Conservation (phyloP, 2,113 vertebrate species). For the Chionomys nivalis region DNA sequence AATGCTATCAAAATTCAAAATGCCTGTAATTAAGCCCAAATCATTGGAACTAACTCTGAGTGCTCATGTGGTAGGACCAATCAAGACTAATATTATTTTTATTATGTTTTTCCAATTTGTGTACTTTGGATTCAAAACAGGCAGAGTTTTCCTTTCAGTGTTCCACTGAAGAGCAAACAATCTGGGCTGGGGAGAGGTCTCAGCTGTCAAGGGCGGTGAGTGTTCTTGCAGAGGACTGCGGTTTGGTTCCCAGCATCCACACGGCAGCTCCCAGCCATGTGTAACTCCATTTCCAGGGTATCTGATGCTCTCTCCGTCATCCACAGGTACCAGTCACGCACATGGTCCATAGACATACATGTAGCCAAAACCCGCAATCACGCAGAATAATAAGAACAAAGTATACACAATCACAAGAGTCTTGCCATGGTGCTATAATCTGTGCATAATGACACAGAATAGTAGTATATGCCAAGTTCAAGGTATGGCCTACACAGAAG, state of each 20-base stretch:
- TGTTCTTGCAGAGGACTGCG: background rate
- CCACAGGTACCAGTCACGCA: background rate
- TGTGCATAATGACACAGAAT: background rate
- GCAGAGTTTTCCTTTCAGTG: background rate
- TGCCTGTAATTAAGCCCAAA: background rate
- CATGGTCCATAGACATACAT: background rate
- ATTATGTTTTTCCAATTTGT: background rate
- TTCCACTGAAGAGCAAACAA: background rate
- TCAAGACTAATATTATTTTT: background rate
- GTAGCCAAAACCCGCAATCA: background rate
- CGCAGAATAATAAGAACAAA: background rate
- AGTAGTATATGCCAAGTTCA: background rate
- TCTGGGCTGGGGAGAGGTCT: background rate
- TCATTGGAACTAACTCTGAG: background rate
- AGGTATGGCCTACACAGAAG: background rate
- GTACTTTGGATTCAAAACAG: background rate
- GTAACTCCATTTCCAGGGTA: background rate
- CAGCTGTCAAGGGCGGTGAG: background rate
- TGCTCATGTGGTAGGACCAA: background rate
- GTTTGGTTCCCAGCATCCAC: background rate
- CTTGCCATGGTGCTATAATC: background rate
- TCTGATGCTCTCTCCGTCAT: background rate
- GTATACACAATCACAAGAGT: background rate
- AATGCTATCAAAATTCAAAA: background rate
- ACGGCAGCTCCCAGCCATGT: background rate